Base-by-base conservation (phyloP, 2,888 invertebrate species). In the Pheosia tremula region DNA sequence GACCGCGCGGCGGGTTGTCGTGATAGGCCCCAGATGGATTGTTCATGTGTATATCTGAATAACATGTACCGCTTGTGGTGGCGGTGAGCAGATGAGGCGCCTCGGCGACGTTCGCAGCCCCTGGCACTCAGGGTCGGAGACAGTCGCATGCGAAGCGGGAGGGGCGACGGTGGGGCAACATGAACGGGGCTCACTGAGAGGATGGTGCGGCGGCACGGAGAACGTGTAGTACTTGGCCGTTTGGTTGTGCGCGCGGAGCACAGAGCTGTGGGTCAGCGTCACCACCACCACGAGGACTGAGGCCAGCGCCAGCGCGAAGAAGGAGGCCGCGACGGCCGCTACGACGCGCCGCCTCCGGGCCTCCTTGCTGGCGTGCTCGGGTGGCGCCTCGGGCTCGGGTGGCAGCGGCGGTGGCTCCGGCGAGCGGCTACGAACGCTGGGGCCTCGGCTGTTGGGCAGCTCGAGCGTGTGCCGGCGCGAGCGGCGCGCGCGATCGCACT, bases 221-320 rank as follows among this genome's bases (percentile, higher is more conserved):
- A 95, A 95, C 85, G 95, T 95, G 88, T 95, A 95, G 88, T 95
- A 94, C 94, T 95, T 95, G 89, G 95, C 95, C 79, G 95, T 94
- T 85, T 95, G 95, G 84, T 94, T 94, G 85, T 95, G 95, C 67
- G 95, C 95, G 80, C 94, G 95, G 66, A 95, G 92, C 79, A 95
- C 95, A 76, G 95, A 95, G 88, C 96, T 95, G 91, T 96, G 96
- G 56, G 96, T 97, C 84, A 97, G 94, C 61, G 97, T 97, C 79
- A 97, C 95, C 82, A 97, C 95, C 83, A 97, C 96, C 79, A 96
- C 96, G 80, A 97, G 95, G 69, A 97, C 95, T 78, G 97, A 96
- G 64, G 96, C 95, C 79, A 96, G 94, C 74, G 96, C 95, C 79
- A 97, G 94, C 85, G 97, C 96, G 87, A 96, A 90, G 90, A 97